phyloP scores from a whole-genome alignment of 2,888 invertebrate species.

The Teleiodes luculella region DNA sequence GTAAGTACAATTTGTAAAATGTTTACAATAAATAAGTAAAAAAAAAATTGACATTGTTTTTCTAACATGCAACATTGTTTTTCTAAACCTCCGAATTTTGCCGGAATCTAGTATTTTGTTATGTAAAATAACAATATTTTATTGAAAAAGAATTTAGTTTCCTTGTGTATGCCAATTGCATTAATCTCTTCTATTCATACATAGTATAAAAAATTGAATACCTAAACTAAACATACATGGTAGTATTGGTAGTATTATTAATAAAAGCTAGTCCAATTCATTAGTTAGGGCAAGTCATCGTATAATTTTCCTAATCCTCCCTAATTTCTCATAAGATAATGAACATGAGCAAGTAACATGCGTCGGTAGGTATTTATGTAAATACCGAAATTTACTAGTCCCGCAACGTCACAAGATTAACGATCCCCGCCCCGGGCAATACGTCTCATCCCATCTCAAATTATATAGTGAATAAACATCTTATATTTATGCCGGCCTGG shows the following conservation, averaged over 20 bases:
- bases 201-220: no score
- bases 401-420: slow-evolving; percentile 47
- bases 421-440: slow-evolving; percentile 40
- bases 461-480: slow-evolving; percentile 30
- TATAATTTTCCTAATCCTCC: neutral
- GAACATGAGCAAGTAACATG: slow-evolving; percentile 27
- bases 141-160: no score
- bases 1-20: no score
- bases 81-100: no score
- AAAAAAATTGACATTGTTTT: no score
- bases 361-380: slow-evolving; percentile 40
- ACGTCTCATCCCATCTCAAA: slow-evolving; percentile 25
- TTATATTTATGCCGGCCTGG: slow-evolving; percentile 20
- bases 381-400: slow-evolving; percentile 44
- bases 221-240: no score
- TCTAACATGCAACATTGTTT: no score
- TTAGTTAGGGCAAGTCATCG: neutral
- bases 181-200: no score
- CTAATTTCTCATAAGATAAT: slow-evolving; percentile 9
- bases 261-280: no score
- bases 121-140: neutral
- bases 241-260: no score
- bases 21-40: no score
- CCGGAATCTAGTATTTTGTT: neutral
- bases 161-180: no score